phyloP scores from a whole-genome alignment of 23 tunicate genomes.

The Phallusia fumigata region DNA sequence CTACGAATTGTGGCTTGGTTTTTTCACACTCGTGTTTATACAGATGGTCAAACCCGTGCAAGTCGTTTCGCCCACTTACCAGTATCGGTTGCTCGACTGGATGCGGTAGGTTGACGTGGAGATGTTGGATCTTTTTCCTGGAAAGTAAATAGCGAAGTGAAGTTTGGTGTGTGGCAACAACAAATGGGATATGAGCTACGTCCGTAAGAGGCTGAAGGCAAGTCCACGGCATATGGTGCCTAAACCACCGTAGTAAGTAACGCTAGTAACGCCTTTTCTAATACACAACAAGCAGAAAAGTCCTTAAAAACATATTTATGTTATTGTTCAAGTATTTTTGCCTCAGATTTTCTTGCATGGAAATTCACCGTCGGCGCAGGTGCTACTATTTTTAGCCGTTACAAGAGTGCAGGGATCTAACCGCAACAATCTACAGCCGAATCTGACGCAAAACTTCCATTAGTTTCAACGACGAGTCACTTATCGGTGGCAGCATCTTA shows the following conservation, averaged over 20 bases:
- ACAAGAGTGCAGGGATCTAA: not conserved
- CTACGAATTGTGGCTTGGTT: too few relatives aligned
- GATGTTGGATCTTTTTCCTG: not conserved
- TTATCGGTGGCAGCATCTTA: constrained; percentile 2
- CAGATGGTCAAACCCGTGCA: too few relatives aligned
- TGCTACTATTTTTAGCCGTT: not conserved
- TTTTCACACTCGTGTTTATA: too few relatives aligned
- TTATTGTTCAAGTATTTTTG: too few relatives aligned
- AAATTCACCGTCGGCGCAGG: not conserved
- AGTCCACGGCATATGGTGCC: too few relatives aligned
- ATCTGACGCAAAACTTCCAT: constrained; percentile 2
- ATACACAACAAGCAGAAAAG: too few relatives aligned
- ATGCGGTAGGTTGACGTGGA: not conserved
- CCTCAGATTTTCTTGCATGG: too few relatives aligned
- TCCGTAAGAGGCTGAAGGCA: not conserved
- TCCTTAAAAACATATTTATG: too few relatives aligned
- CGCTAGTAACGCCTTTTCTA: too few relatives aligned
- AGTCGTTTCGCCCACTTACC: not conserved
- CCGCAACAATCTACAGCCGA: not conserved
- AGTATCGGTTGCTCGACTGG: not conserved
- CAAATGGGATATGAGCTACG: not conserved
- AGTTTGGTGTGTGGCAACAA: not conserved
- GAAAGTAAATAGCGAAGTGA: not conserved
- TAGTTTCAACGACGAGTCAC: not conserved
- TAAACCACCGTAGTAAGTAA: too few relatives aligned